Conservation (phyloP, 2,888 invertebrate genomes). For the Eustalomyia histrio region DNA sequence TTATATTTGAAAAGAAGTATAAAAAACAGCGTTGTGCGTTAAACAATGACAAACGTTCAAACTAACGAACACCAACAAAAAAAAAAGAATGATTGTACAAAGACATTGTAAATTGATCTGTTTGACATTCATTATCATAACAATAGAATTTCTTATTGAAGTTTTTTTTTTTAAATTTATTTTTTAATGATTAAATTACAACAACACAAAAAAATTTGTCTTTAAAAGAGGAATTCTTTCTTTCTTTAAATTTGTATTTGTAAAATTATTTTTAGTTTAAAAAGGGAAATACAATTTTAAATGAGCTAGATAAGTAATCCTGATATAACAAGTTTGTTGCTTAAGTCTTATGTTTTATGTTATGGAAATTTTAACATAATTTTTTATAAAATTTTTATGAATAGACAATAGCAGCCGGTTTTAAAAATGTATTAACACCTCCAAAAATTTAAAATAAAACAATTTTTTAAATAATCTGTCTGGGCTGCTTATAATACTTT, state of each 20-base stretch:
- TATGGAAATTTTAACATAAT: not conserved
- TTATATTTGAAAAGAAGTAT: slow-evolving; percentile 6
- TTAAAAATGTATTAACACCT: no score
- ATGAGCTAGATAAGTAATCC: slow-evolving; percentile 31
- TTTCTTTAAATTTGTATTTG: slow-evolving; percentile 14
- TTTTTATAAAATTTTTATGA: no score
- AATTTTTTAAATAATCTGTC: no score
- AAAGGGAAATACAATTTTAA: slow-evolving; percentile 27
- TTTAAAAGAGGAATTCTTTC: slow-evolving; percentile 7
- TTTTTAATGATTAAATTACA: slow-evolving; percentile 56
- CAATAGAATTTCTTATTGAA: slow-evolving; percentile 57
- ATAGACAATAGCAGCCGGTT: no score
- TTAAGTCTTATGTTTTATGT: slow-evolving; percentile 53
- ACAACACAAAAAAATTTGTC: slow-evolving; percentile 32
- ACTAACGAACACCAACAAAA: not conserved
- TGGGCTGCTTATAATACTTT: no score
- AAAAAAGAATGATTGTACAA: slow-evolving; percentile 17
- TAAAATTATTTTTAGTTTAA: slow-evolving; percentile 22
- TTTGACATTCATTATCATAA: slow-evolving; percentile 63
- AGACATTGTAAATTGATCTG: slow-evolving; percentile 60
- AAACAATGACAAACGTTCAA: slow-evolving; percentile 48
- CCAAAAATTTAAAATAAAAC: no score
- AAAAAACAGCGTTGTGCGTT: slow-evolving; percentile 35
- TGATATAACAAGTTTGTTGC: slow-evolving; percentile 50
- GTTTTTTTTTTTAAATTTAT: slow-evolving; percentile 36